These are phyloP conservation scores for Perdita meconis DNA, from an alignment of 2,888 invertebrate genomes.

Conservation along the genomic window DNA sequence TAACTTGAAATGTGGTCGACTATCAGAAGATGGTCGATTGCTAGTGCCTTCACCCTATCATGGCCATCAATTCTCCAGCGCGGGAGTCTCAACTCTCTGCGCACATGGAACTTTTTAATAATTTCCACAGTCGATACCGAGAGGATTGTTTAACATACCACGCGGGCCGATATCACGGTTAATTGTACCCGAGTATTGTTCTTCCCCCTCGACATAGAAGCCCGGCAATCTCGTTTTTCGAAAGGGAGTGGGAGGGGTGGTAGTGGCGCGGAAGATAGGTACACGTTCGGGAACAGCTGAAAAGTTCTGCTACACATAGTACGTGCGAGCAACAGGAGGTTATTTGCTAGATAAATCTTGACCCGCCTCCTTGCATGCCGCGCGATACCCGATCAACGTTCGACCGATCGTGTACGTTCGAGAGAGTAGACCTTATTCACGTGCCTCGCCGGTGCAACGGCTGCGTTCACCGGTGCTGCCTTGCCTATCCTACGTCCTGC, in stretches of 20 bases:
- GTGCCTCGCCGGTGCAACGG: constrained; percentile 60
- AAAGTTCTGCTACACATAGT: constrained; percentile 72
- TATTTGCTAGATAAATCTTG: constrained; percentile 77
- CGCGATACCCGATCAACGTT: constrained; percentile 75
- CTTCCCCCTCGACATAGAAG: no score
- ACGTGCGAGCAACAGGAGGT: constrained; percentile 75
- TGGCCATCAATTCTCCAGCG: no score
- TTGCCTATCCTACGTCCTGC: constrained; percentile 63
- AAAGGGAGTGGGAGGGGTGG: no score
- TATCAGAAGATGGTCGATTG: no score
- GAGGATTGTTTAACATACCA: no score
- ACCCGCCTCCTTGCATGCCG: constrained; percentile 77
- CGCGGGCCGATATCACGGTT: no score
- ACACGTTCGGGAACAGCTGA: constrained; percentile 50
- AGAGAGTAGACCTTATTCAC: constrained; percentile 68
- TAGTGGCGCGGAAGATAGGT: constrained; percentile 14
- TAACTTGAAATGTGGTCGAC: no score
- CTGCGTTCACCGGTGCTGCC: constrained; percentile 55
- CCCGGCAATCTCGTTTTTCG: not conserved
- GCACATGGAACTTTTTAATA: no score
- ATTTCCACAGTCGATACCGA: no score
- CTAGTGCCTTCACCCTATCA: no score
- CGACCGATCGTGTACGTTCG: constrained; percentile 65
- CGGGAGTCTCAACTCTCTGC: no score
- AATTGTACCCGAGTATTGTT: not conserved